Evolutionary conservation across 2,888 invertebrate species (phyloP), one percentile per base, ranked within the genome.

Genomic region (Calameuta idolon): DNA sequence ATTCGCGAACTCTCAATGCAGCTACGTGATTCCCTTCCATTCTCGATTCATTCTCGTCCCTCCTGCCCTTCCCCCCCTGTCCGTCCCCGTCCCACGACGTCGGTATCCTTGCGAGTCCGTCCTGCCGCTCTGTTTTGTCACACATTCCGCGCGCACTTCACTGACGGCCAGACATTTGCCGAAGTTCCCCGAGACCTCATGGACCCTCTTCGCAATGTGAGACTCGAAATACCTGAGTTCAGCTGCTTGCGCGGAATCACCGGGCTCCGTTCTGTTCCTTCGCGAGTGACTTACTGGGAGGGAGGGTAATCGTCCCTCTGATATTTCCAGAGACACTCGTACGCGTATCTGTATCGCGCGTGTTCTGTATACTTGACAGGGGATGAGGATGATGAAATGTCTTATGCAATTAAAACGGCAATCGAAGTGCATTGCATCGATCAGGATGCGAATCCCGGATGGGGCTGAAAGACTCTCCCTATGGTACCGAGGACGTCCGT

Each of bases 101-200:
- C 79, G 77, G 69, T 73, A 81, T 71, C 73, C 71, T 69, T 77
- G 76, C 37, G 77, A 69, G 74, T 11, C 71, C 31, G 34, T 71
- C 71, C 35, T 55, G 37, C 77, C 79, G 75, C 74, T 79, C 76
- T 81, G 80, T 81, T 84, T 84, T 83, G 82, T 82, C 75, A 81
- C 79, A 76, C 83, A 82, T 85, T 84, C 84, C 80, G 69, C 69
- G 78, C 81, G 82, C 79, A 81, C 80, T 73, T 81, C 82, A 76
- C 77, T 80, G 83, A 85, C 82, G 81, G 82, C 79, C 79, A 80
- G 84, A 85, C 82, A 81, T 86, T 85, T 85, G 83, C 81, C 82
- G 79, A 75, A 79, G 23, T 23, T 31, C 33, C 1, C 23, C 55
- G 55, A 55, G 55, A 55, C 55, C 55, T 23, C 55, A 23, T 55